Evolutionary conservation across 2,113 vertebrate species (phyloP).

Genomic region (Ammodytes dubius): DNA sequence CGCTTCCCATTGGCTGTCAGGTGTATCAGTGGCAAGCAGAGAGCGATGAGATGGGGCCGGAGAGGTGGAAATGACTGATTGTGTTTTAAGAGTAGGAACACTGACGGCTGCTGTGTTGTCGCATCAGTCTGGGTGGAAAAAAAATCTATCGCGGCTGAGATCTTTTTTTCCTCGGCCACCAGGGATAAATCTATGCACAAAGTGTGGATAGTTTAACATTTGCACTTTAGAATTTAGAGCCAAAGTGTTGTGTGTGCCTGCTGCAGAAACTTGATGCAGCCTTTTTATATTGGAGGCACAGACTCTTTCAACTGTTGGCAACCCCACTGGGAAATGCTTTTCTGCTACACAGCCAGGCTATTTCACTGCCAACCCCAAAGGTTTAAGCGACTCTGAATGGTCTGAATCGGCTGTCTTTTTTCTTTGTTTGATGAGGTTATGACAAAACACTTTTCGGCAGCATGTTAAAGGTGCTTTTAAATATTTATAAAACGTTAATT

Average conservation of each 20-base stretch:
- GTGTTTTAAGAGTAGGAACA: constrained; percentile 1
- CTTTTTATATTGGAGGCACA: constrained; percentile 15
- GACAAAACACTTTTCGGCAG: constrained; percentile 21
- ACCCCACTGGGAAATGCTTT: neutral
- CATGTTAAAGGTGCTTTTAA: too few relatives aligned
- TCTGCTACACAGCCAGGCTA: neutral
- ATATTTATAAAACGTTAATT: too few relatives aligned
- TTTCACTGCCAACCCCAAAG: constrained; percentile 25
- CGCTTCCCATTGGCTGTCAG: constrained; percentile 17
- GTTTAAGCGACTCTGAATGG: constrained; percentile 8
- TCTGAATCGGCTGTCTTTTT: neutral
- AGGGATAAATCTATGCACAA: neutral
- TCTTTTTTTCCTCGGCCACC: neutral
- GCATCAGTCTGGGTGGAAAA: neutral
- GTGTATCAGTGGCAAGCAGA: neutral
- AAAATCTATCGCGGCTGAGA: neutral
- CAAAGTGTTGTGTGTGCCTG: constrained; percentile 17
- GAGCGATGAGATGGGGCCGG: neutral
- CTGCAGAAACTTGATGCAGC: constrained; percentile 9
- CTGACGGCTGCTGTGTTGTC: neutral
- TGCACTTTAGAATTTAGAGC: constrained; percentile 15
- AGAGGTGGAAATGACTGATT: constrained; percentile 36
- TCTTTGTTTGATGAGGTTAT: neutral
- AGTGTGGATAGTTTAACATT: constrained; percentile 19
- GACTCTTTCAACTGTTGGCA: neutral